Evolutionary conservation across 2,888 invertebrate species (phyloP).

Genomic region (Patella depressa): DNA sequence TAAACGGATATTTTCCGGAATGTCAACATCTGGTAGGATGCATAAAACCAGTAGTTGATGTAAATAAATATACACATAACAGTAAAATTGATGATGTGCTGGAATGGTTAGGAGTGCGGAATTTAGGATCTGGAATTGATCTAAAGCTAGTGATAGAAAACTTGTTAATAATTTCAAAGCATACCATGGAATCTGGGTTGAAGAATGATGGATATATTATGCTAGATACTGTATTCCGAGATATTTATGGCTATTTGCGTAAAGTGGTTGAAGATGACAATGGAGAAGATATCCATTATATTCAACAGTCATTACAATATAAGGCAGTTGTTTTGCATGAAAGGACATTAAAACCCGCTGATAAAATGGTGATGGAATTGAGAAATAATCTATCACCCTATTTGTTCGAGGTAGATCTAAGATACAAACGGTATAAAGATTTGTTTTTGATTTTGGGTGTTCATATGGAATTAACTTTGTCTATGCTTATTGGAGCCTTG

Average conservation of each 20-base stretch:
- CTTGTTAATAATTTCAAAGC: neutral
- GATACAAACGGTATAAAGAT: too few species aligned
- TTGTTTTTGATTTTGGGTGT: too few species aligned
- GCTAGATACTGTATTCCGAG: neutral
- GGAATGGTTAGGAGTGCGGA: neutral
- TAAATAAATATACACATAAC: neutral
- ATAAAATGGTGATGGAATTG: neutral
- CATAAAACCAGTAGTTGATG: neutral
- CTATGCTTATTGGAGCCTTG: too few species aligned
- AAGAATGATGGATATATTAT: neutral
- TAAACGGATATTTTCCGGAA: neutral
- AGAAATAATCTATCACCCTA: too few species aligned
- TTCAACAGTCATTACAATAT: neutral
- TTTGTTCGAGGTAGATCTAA: too few species aligned
- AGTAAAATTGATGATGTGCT: neutral
- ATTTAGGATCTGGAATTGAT: neutral
- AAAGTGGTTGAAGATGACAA: neutral
- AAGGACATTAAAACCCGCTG: neutral
- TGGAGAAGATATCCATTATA: neutral
- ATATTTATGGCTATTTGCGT: neutral
- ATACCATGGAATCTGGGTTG: neutral
- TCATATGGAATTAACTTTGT: too few species aligned
- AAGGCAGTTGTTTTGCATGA: neutral
- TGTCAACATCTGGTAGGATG: neutral
- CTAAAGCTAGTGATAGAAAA: neutral